These are phyloP conservation scores for Lates japonicus DNA, from an alignment of 2,797 vertebrate species.

Conservation along the genomic window DNA sequence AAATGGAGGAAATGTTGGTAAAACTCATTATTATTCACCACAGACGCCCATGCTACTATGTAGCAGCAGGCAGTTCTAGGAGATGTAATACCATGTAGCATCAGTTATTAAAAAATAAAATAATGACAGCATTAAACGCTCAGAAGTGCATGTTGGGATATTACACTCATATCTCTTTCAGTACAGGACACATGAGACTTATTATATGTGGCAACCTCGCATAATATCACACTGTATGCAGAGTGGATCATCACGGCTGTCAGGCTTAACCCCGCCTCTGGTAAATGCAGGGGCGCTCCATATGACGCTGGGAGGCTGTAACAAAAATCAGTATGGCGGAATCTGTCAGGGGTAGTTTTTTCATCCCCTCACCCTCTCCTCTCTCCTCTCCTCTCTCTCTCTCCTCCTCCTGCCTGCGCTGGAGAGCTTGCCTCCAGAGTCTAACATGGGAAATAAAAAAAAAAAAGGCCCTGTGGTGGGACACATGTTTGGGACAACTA, in stretches of 20 bases:
- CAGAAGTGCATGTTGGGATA: background rate
- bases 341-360: constrained; percentile 85
- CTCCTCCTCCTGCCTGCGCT: too few species aligned
- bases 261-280: constrained; percentile 77
- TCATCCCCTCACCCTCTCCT: constrained; percentile 24
- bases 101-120: constrained; percentile 23
- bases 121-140: background rate
- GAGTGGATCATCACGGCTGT: constrained; percentile 49
- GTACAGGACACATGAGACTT: constrained; percentile 41
- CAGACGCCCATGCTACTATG: background rate
- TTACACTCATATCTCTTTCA: background rate
- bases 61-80: background rate
- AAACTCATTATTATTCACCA: constrained; percentile 4
- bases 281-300: constrained; percentile 80
- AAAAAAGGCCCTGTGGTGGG: constrained; percentile 36
- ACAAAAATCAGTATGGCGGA: constrained; percentile 91
- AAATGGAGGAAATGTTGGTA: constrained; percentile 3
- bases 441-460: constrained; percentile 65
- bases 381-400: too few species aligned
- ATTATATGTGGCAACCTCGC: constrained; percentile 19
- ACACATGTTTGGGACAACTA: constrained; percentile 64
- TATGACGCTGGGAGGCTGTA: constrained; percentile 84
- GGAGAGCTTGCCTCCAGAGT: constrained; percentile 23
- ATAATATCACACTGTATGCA: background rate
- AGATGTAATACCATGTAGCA: background rate